Evolutionary conservation across 2,113 vertebrate species (phyloP).

Genomic region (Neotoma lepida): DNA sequence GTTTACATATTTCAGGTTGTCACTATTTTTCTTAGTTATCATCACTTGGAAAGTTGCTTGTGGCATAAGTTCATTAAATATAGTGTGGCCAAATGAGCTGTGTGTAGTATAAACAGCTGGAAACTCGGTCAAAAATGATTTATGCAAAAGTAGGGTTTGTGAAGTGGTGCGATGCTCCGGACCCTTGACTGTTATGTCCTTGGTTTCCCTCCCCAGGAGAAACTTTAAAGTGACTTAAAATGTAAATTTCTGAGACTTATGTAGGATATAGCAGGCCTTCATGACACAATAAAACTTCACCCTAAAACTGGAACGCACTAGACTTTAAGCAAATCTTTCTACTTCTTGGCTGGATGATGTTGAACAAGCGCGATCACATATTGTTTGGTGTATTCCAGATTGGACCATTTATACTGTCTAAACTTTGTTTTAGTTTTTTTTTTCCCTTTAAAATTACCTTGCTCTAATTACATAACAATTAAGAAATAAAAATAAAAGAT

Average conservation of each 20-base stretch:
- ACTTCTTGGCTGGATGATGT: not conserved
- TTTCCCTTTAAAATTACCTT: not conserved
- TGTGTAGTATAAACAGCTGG: not conserved
- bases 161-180: not conserved
- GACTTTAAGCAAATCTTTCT: not conserved
- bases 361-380: not conserved
- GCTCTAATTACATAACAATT: not conserved
- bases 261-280: not conserved
- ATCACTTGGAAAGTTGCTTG: conserved; percentile 65
- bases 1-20: conserved; percentile 62
- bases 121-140: conserved; percentile 49
- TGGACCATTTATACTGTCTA: not conserved
- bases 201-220: not conserved
- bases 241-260: not conserved
- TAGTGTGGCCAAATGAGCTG: conserved; percentile 52
- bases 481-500: not conserved
- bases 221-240: not conserved
- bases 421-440: not conserved
- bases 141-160: not conserved
- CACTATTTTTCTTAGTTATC: conserved; percentile 60
- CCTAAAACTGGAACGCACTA: not conserved
- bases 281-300: not conserved
- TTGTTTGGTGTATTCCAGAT: not conserved
- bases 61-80: conserved; percentile 65
- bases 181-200: not conserved